Evolutionary conservation across 2,888 invertebrate species (phyloP), one percentile per base, ranked within the genome.

Genomic region (Apeira syringaria): DNA sequence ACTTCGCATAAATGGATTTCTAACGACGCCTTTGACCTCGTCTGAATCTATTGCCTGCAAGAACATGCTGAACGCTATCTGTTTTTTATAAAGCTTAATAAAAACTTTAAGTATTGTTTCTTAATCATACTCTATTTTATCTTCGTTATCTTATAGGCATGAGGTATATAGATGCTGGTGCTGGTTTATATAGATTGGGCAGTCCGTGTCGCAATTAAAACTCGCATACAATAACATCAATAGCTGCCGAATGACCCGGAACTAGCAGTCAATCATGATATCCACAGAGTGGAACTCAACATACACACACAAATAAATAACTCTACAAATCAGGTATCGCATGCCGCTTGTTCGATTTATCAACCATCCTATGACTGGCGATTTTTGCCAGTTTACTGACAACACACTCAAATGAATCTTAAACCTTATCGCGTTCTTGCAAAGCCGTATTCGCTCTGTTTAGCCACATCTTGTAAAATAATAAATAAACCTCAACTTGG

Each of bases 341-440:
- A 49, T 50, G 60, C 53, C 50, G 38, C 51, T 55, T 57, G 56
- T 52, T 52, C 55, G 42, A 56, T 53, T 63, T 61, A 68, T 68
- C 80, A 80, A 80, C 80, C 72, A 67, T 59, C 59, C 63, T 61
- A 76, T 76, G 80, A 80, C 78, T 69, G 53, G 71, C 67, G 53
- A 47, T 57, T 80, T 83, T 82, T 81, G 25, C 25, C 25, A 39
- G 9, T 29, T 66, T 60, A 13, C 15, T 5, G 30, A 17, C 18
- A 11, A n/a, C 10, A 2, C 25, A 31, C 3, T 9, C 5, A 7
- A 7, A 20, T 7, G 5, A 29, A 34, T 44, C 24, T 15, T 13
- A 27, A 24, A 41, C 53, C 45, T 31, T 53, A 49, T 11, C 6
- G 2, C 47, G 17, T 38, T 6, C 9, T 20, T 13, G 22, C 43